phyloP scores from a whole-genome alignment of 2,797 vertebrate species.

The Bryconaethiops microstoma region DNA sequence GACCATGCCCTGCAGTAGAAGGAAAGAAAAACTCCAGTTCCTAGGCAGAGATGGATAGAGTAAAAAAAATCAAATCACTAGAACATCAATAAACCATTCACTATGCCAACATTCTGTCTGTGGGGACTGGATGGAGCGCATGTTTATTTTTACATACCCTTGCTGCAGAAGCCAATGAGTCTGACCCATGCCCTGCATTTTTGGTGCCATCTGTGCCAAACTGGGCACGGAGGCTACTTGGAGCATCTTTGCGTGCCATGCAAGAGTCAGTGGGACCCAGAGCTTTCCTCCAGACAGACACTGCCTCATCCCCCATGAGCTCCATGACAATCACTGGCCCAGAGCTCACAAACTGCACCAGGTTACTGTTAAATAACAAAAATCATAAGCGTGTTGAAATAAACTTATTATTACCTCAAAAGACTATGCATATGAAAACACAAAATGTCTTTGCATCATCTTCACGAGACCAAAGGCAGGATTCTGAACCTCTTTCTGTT shows the following conservation, averaged over 20 bases:
- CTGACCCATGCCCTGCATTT: slow-evolving; percentile 88
- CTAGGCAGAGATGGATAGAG: slow-evolving; percentile 72
- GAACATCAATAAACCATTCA: background rate
- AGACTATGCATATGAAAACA: background rate
- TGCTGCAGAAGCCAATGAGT: slow-evolving; percentile 87
- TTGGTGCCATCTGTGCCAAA: slow-evolving; percentile 84
- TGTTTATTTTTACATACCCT: slow-evolving; percentile 75
- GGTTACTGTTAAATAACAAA: slow-evolving; percentile 74
- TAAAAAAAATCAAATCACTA: slow-evolving; percentile 31
- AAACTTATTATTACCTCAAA: background rate
- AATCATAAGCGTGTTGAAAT: background rate
- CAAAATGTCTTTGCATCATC: slow-evolving; percentile 3
- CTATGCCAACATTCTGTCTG: background rate
- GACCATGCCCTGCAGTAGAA: slow-evolving; percentile 82
- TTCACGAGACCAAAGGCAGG: background rate
- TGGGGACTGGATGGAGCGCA: background rate
- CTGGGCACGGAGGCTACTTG: slow-evolving; percentile 78
- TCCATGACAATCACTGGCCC: slow-evolving; percentile 91
- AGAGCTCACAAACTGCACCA: slow-evolving; percentile 87
- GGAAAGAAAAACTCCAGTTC: slow-evolving; percentile 96
- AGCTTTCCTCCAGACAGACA: slow-evolving; percentile 85
- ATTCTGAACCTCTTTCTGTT: no score
- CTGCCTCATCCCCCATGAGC: slow-evolving; percentile 88
- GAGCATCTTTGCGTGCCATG: slow-evolving; percentile 77
- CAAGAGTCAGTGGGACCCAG: slow-evolving; percentile 83